Evolutionary conservation across 2,113 vertebrate genomes (phyloP), one percentile per base, ranked within the genome.

Genomic region (Amblyopsis rosae): DNA sequence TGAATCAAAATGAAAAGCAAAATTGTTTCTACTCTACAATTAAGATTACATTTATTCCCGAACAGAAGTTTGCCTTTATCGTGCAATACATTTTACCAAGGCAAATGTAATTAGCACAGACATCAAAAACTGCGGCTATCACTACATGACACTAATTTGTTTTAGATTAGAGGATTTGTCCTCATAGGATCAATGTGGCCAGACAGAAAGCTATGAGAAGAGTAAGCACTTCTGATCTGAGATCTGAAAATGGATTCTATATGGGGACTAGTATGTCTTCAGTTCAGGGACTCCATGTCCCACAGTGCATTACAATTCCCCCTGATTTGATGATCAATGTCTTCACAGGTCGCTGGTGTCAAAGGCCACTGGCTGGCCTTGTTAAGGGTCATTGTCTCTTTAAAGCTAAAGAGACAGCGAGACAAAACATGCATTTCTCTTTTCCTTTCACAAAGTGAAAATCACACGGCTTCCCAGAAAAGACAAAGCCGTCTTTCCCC

Each of bases 401-500:
- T 77, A 41, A 70, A 77, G 75, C 58, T 61, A 59, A 70, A 77
- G 67, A 81, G 81, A 81, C 79, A 80, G 57, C 32, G 19, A 89
- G 85, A 87, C 76, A 82, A 84, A 87, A 84, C 81, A 89, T 75
- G 56, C 67, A 33, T 77, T 69, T 70, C 47, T 59, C 59, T 63
- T 50, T 1, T 16, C 48, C 65, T 69, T 63, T 62, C 60, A 45
- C 70, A 32, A 48, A 50, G 12, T 49, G 56, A 62, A 82, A 74
- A 79, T 64, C 64, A 65, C 66, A 69, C 70, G 0, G 45, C 53
- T 13, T 76, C 69, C 62, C 62, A 11, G 62, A 79, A 70, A 82
- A 69, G 85, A 83, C 82, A 85, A 85, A 89, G 86, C 83, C 81
- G 81, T 86, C 75, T 69, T 56, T 41, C 33, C 69, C 65, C 77